Conservation (phyloP, 2,797 vertebrate genomes). For the Poecile montanus region DNA sequence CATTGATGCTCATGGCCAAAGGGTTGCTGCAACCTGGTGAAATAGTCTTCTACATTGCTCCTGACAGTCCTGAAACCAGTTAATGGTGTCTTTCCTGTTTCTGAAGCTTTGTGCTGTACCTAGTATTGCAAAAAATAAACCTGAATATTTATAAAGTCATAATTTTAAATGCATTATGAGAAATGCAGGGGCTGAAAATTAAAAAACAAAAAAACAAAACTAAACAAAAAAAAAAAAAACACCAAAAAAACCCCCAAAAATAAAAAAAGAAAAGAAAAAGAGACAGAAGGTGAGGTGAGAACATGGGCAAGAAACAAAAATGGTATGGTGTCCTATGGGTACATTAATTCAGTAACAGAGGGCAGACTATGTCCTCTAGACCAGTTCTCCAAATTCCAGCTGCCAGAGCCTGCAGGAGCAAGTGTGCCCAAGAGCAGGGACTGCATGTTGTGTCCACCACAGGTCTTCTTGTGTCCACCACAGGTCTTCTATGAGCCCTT, state of each 20-base stretch:
- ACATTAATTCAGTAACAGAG: not conserved
- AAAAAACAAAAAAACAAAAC: not conserved
- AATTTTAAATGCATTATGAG: not conserved
- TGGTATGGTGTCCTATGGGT: not conserved
- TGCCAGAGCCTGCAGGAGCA: accelerated
- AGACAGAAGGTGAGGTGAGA: not conserved
- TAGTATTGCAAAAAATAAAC: not conserved
- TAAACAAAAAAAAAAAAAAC: not conserved
- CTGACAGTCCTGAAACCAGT: not conserved
- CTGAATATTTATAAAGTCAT: not conserved
- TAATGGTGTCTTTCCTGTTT: not conserved
- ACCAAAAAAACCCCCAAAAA: not conserved
- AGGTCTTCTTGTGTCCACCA: not conserved
- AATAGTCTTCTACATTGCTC: not conserved
- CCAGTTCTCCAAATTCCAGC: not conserved
- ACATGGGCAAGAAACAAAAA: not conserved
- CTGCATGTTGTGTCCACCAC: not conserved
- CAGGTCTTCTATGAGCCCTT: not conserved
- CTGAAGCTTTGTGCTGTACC: not conserved
- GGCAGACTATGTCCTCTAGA: not conserved
- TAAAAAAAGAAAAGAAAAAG: not conserved
- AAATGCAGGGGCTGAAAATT: not conserved
- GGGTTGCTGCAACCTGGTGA: not conserved
- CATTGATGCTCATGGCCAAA: not conserved
- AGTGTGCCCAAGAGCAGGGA: accelerated